Evolutionary conservation across 2,797 vertebrate genomes (phyloP).

Genomic region (Ammospiza maritima): DNA sequence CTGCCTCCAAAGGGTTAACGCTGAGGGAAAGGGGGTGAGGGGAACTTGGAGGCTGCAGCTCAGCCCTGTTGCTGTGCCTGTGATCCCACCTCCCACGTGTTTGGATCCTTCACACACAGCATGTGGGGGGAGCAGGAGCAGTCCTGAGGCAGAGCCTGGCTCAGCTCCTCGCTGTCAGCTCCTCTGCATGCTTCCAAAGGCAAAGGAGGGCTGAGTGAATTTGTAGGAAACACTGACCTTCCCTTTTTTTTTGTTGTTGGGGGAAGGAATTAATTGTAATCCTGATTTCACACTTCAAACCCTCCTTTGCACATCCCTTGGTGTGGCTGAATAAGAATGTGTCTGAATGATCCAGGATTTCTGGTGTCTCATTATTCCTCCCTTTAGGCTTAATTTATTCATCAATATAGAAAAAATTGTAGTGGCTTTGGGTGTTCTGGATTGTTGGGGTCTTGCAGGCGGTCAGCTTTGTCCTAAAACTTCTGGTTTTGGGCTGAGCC

Average conservation of each 20-base stretch:
- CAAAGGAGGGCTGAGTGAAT: accelerated
- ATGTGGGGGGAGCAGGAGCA: accelerated
- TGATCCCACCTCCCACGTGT: not conserved
- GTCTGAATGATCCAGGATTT: not conserved
- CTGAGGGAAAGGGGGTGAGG: accelerated
- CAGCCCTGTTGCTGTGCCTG: not conserved
- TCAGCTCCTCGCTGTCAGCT: not conserved
- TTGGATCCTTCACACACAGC: not conserved
- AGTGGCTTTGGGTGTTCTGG: accelerated
- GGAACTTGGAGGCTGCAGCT: not conserved
- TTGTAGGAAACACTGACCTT: not conserved
- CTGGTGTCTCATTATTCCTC: not conserved
- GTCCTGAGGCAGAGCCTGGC: not conserved
- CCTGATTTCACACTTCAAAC: not conserved
- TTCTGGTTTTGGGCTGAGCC: not conserved
- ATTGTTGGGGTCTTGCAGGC: not conserved
- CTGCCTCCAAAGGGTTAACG: not conserved
- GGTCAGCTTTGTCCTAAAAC: not conserved
- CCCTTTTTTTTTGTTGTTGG: not conserved
- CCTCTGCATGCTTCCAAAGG: not conserved
- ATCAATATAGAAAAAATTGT: too few relatives aligned
- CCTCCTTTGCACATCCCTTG: not conserved
- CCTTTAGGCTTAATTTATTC: not conserved
- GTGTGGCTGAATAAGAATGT: not conserved
- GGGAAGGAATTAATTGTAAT: not conserved